Base-by-base conservation (phyloP, 1,140 invertebrate genomes). In the Coptotermes formosanus region DNA sequence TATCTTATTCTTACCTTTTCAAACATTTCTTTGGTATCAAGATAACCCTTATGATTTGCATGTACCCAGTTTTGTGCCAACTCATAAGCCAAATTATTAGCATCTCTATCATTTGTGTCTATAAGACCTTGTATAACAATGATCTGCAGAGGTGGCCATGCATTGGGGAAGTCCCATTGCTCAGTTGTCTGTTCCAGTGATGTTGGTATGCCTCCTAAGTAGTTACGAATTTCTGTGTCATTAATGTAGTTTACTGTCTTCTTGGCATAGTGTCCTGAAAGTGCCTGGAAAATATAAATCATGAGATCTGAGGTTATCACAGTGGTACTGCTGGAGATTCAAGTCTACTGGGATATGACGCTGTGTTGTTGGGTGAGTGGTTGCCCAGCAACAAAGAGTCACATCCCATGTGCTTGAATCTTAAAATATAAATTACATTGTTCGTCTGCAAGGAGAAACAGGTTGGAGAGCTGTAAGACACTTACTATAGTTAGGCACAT, bases 1-100 rank as follows among this genome's bases (percentile, higher is more conserved):
- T 38, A 19, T 55, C 14, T 55, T 16, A 52, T 14, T 82, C 89
- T 87, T 89, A 95, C 95, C 92, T 99, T 98, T 91, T 98, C 97
- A 91, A 95, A 98, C 96, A 98, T 97, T 9, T 92, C 90, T 0
- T 91, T 92, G 30, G 90, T 90, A 52, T 92, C 90, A 23, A 89
- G 86, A 89, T 91, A 95, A 25, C 91, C 93, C 25, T 90, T 87
- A 87, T 92, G 94, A 89, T 94, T 94, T 30, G 92, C 91, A 25
- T 88, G 88, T 1, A 95, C 88, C 94, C 94, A 96, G 83, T 91
- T 92, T 12, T 90, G 87, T 0, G 94, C 94, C 45, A 95, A 87
- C 55, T 91, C 89, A 44, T 90, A 89, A 0, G 94, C 94, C 25
- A 92, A 86, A 32, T 90, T 88, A 59, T 92, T 89, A 16, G 92